phyloP scores from a whole-genome alignment of 2,113 vertebrate species.

The Nothocercus julius region DNA sequence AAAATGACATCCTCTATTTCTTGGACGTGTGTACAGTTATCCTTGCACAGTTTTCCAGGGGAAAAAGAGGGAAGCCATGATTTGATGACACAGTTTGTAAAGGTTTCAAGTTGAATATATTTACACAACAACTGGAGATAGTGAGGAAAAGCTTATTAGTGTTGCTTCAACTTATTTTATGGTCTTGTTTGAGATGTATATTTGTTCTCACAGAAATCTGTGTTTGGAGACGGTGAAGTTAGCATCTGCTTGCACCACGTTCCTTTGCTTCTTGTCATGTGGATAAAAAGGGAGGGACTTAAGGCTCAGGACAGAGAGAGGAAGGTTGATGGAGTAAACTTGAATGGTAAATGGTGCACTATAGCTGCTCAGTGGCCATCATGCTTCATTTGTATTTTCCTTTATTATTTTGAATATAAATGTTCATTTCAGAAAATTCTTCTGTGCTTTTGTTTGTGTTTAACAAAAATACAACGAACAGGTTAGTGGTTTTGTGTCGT shows the following conservation, averaged over 20 bases:
- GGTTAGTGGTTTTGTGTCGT: background rate
- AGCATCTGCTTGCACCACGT: background rate
- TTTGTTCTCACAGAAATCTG: background rate
- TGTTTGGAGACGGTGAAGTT: background rate
- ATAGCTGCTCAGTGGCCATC: background rate
- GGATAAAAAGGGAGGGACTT: background rate
- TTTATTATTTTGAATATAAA: background rate
- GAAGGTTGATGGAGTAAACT: background rate
- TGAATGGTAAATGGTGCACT: background rate
- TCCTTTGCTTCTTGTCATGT: background rate
- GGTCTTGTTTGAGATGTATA: background rate
- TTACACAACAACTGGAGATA: background rate
- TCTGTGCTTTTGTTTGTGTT: background rate
- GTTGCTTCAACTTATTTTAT: background rate
- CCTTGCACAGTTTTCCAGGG: slow-evolving; percentile 52
- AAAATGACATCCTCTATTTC: slow-evolving; percentile 79
- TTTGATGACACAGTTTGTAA: background rate
- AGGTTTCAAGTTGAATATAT: background rate
- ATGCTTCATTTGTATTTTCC: background rate
- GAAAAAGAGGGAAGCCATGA: background rate
- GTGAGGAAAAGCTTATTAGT: background rate
- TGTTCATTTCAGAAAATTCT: background rate
- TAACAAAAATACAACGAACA: background rate
- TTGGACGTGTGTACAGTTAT: slow-evolving; percentile 51
- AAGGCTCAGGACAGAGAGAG: background rate